phyloP scores from a whole-genome alignment of 2,113 vertebrate genomes.

The Sisor rabdophorus region DNA sequence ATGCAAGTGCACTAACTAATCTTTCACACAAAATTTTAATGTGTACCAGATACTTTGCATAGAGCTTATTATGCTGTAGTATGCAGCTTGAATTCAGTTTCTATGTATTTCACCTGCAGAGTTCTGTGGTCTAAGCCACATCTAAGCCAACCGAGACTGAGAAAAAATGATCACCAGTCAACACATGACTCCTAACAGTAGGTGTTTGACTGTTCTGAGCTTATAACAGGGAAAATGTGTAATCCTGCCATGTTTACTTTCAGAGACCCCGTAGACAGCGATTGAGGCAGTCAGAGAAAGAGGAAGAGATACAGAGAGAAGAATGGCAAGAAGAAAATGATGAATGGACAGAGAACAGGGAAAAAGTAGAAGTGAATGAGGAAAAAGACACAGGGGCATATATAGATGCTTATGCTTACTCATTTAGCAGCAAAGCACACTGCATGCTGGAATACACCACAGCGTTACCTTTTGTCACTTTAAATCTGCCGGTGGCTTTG shows the following conservation, averaged over 20 bases:
- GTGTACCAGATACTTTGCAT: neutral
- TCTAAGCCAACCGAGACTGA: constrained; percentile 80
- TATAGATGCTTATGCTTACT: neutral
- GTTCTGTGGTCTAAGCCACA: constrained; percentile 84
- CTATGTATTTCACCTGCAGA: constrained; percentile 62
- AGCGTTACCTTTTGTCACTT: neutral
- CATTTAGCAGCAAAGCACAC: constrained; percentile 7
- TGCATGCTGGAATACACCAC: constrained; percentile 15
- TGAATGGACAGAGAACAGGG: constrained; percentile 34
- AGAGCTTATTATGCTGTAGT: neutral
- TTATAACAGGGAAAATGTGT: neutral
- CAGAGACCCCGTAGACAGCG: constrained; percentile 44
- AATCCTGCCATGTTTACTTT: constrained; percentile 44
- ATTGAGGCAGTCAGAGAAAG: constrained; percentile 43
- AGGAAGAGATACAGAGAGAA: constrained; percentile 53
- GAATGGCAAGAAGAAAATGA: constrained; percentile 47
- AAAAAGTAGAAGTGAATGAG: constrained; percentile 25
- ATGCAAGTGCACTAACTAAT: no score
- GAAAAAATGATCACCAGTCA: constrained; percentile 78
- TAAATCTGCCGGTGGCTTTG: constrained; percentile 24
- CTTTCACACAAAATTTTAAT: neutral
- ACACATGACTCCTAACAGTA: neutral
- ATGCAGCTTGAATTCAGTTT: neutral
- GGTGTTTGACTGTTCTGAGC: neutral
- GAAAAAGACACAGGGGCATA: constrained; percentile 15